Evolutionary conservation across 2,113 vertebrate genomes (phyloP).

Genomic region (Oriolus oriolus): DNA sequence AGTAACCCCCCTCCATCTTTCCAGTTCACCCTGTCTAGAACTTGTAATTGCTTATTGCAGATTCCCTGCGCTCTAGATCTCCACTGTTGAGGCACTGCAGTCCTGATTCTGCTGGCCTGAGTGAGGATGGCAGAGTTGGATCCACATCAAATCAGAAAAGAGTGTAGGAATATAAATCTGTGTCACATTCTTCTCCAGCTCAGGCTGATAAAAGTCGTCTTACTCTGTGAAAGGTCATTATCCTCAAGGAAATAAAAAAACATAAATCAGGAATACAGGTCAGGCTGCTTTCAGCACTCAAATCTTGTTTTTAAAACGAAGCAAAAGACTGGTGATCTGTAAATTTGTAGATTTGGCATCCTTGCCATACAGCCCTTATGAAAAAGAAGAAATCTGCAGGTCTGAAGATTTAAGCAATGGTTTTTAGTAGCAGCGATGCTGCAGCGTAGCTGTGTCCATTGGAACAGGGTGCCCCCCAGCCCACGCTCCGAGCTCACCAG

Average conservation of each 20-base stretch:
- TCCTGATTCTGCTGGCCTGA: neutral
- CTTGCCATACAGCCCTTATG: neutral
- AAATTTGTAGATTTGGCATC: neutral
- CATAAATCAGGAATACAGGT: neutral
- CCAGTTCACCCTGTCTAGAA: slow-evolving; percentile 22
- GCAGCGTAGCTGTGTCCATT: slow-evolving; percentile 20
- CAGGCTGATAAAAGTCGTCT: neutral
- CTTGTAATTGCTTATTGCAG: neutral
- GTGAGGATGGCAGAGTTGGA: neutral
- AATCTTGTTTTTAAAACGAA: neutral
- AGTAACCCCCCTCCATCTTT: neutral
- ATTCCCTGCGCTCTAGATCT: neutral
- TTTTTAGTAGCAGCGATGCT: neutral
- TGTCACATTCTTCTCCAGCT: neutral
- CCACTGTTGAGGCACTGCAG: neutral
- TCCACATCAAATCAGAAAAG: neutral
- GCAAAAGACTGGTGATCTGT: neutral
- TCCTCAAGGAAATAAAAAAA: neutral
- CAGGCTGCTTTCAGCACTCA: neutral
- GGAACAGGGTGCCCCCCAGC: slow-evolving; percentile 28
- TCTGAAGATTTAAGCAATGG: neutral
- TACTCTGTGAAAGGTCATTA: neutral
- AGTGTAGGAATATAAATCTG: neutral
- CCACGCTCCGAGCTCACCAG: slow-evolving; percentile 24
- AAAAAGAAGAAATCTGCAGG: neutral